Evolutionary conservation across 2,113 vertebrate species (phyloP).

Genomic region (Salvator merianae): DNA sequence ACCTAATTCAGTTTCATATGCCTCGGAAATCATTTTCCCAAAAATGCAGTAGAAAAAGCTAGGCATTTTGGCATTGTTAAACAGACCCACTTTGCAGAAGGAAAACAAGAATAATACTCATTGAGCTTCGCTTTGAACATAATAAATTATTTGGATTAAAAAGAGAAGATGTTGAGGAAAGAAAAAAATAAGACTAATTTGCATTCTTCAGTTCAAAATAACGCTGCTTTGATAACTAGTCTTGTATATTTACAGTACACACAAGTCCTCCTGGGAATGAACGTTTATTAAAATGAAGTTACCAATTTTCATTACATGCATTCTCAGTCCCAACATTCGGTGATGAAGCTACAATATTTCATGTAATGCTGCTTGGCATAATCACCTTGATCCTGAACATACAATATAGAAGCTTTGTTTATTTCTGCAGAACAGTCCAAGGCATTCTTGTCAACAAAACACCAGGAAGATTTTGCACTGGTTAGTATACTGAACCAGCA

Average conservation of each 20-base stretch:
- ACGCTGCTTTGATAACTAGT: conserved; percentile 64
- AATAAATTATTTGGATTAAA: conserved; percentile 60
- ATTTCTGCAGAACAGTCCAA: background rate
- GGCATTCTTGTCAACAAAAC: background rate
- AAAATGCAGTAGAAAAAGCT: conserved; percentile 48
- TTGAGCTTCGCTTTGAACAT: conserved; percentile 65
- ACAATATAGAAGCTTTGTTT: background rate
- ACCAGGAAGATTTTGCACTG: too few species aligned
- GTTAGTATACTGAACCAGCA: too few species aligned
- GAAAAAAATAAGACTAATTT: conserved; percentile 67
- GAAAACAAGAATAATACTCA: conserved; percentile 61
- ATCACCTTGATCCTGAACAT: background rate
- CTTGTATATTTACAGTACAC: conserved; percentile 54
- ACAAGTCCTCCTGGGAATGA: conserved; percentile 50
- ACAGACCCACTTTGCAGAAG: conserved; percentile 59
- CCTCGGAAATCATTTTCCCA: background rate
- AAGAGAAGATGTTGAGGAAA: conserved; percentile 31
- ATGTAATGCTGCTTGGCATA: background rate
- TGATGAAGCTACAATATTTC: conserved; percentile 22
- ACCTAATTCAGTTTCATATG: conserved; percentile 38
- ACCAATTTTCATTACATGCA: conserved; percentile 34
- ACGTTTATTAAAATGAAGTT: conserved; percentile 57
- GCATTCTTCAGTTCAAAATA: conserved; percentile 72
- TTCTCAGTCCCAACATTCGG: conserved; percentile 33
- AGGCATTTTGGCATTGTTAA: conserved; percentile 48